Evolutionary conservation across 2,797 vertebrate genomes (phyloP), one percentile per base, ranked within the genome.

Genomic region (Anguilla anguilla): DNA sequence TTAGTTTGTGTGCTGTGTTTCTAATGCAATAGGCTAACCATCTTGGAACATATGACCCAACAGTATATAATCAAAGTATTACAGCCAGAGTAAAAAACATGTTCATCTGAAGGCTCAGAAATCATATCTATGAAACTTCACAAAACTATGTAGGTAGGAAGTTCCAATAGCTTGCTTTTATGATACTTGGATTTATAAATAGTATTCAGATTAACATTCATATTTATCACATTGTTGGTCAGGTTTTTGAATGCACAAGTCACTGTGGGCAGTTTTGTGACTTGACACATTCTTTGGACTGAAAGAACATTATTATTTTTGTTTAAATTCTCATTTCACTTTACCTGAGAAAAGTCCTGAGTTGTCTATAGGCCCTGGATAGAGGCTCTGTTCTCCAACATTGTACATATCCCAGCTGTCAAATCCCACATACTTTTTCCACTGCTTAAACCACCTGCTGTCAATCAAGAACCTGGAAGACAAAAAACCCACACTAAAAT

Each of bases 381-480:
- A 99, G 6, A 98, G 94, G 88, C 94, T 97, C 74, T 95, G 96
- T 87, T 99, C 97, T 9, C 98, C 98, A 82, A 97, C 97, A 89
- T 96, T 97, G 93, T 97, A 98, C 97, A 97, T 96, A 87, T 99
- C 98, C 98, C 98, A 99, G 91, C 96, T 98, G 94, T 99, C 98
- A 86, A 97, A 99, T 77, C 98, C 98, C 91, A 99, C 98, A 90
- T 98, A 99, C 88, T 99, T 99, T 95, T 99, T 99, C 99, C 99
- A 99, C 88, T 98, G 98, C 90, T 98, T 98, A 94, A 99, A 99
- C 99, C 99, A 99, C 61, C 98, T 96, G 87, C 97, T 98, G 94
- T 98, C 98, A 92, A 99, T 97, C 84, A 99, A 95, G 95, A 97
- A 99, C 99, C 99, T 99, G 92, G 85, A 89, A 91, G 72, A 90